Base-by-base conservation (phyloP, 1,140 invertebrate genomes). In the Doryteuthis pealeii region DNA sequence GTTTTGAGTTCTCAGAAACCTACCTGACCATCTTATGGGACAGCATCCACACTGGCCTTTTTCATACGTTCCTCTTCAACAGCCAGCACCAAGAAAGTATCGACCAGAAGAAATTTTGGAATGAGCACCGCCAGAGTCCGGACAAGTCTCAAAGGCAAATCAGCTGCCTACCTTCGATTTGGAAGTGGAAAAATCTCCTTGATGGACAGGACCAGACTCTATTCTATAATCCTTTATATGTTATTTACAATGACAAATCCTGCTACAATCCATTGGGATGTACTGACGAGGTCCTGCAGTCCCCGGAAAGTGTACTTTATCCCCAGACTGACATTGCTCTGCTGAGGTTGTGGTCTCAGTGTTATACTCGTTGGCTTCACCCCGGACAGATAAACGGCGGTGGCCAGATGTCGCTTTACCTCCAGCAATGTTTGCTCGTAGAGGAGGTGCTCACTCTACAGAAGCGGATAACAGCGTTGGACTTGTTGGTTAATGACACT, bases 11-110 rank as follows among this genome's bases (percentile, higher is more conserved):
- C 88, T 94, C 94, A 6, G 95, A 97, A 88, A 95, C 93, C 0
- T 97, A 96, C 88, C 90, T 99, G 62, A 95, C 94, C 8, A 93
- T 94, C 0, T 84, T 98, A 4, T 97, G 95, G 95, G 96, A 99
- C 88, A 91, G 92, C 26, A 91, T 92, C 58, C 93, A 94, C 80
- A 91, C 95, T 79, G 94, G 95, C 35, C 90, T 96, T 43, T 97
- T 96, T 84, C 94, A 96, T 76, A 97, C 94, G 28, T 97, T 97
- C 89, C 90, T 97, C 26, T 97, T 97, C 83, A 95, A 96, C 84
- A 94, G 81, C 74, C 79, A 80, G 31, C 82, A 86, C 74, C 82
- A 87, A 40, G 22, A 62, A 40, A 40, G 35, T 40, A 40, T 3
- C 10, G 35, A 40, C 35, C 35, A 40, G 35, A 40, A 40, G 35